phyloP scores from a whole-genome alignment of 2,113 vertebrate species.

The Oreamnos americanus region DNA sequence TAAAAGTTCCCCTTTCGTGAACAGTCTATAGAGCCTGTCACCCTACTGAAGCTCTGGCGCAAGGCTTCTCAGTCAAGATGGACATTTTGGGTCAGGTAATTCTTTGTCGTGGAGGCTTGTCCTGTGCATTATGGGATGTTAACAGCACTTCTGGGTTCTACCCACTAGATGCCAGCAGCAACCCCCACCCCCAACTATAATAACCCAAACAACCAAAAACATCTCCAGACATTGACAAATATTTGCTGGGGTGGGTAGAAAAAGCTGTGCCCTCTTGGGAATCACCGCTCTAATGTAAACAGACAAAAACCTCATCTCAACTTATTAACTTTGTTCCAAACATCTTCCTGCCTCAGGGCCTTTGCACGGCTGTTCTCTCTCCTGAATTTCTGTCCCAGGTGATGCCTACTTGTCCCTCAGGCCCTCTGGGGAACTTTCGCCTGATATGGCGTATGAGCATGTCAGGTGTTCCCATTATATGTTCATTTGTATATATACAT shows the following conservation, averaged over 20 bases:
- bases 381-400: neutral
- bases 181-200: accelerated
- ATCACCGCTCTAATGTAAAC: neutral
- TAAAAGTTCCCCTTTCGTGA: neutral
- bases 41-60: neutral
- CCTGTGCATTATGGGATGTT: neutral
- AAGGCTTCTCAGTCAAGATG: neutral
- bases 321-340: neutral
- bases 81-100: neutral
- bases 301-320: neutral
- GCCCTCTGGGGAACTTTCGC: neutral
- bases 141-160: neutral
- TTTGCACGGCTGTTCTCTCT: neutral
- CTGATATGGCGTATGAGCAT: accelerated
- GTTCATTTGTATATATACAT: neutral
- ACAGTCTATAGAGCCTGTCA: neutral
- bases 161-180: neutral
- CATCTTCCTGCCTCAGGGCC: neutral
- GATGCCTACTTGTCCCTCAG: neutral
- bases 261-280: neutral
- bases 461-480: accelerated
- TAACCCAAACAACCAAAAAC: neutral
- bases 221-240: neutral
- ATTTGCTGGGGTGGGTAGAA: neutral
- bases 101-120: neutral